Evolutionary conservation across 2,113 vertebrate genomes (phyloP), one percentile per base, ranked within the genome.

Genomic region (Amphiprion ocellaris): DNA sequence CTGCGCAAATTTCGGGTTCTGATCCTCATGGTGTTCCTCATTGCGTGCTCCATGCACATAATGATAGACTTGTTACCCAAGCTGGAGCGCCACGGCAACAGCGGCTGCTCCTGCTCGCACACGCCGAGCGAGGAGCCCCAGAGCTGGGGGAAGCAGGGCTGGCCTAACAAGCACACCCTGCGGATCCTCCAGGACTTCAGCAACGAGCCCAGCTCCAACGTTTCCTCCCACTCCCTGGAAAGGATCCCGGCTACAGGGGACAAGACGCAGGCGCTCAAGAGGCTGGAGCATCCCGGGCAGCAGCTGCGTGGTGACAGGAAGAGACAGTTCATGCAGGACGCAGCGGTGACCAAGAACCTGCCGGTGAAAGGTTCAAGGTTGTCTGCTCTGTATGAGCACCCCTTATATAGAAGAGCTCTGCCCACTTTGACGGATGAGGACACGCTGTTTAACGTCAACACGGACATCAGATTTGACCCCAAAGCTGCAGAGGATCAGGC

Each of bases 41-140:
- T 97, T 46, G 97, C 97, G 4, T 98, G 98, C 92, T 97, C 97
- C 12, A 94, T 99, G 96, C 97, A 99, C 93, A 97, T 99, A 55
- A 95, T 96, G 94, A 96, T 98, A 52, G 97, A 98, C 93, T 89
- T 98, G 90, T 88, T 99, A 75, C 97, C 97, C 1, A 95, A 95
- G 89, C 95, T 98, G 94, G 97, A 98, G 92, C 84, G 92, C 56
- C 94, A 95, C 74, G 87, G 93, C 68, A 63, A 76, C 28, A 73
- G 88, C 91, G 93, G 93, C 87, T 97, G 97, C 87, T 96, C 96
- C 17, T 97, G 97, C 88, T 92, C 96, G 1, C 95, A 96, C 90
- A 60, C 93, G 39, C 93, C 93, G 84, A 94, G 90, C 82, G 91
- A 93, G 67, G 84, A 95, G 87, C 90, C 93, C 23, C 89, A 92